Percentiles rank a stretch among this genome's conserved stretches.
phyloP scores from a whole-genome alignment of 2,888 invertebrate genomes.

The Chrysopilus asiliformis region DNA sequence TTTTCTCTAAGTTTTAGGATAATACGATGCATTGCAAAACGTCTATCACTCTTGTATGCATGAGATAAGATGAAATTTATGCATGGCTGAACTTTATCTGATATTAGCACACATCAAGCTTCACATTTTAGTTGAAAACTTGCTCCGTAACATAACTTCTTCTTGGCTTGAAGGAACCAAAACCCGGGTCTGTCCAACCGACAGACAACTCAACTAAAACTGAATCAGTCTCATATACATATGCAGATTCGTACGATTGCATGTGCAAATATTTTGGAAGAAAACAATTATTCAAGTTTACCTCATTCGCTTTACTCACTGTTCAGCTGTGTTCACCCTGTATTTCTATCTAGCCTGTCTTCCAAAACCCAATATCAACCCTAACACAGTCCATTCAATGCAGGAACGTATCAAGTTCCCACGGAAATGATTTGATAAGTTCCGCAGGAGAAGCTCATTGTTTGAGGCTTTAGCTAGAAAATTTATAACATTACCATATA shows the following conservation, averaged over 20 bases:
- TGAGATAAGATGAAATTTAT: constrained; percentile 13
- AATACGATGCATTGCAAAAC: constrained; percentile 7
- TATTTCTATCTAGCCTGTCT: no score
- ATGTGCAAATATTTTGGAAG: constrained; percentile 10
- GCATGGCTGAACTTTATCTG: constrained; percentile 12
- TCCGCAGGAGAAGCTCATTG: no score
- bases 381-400: no score
- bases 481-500: no score
- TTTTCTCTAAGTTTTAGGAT: constrained; percentile 3
- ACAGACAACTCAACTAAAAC: background rate
- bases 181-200: background rate
- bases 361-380: no score
- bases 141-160: background rate
- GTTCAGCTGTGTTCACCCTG: no score
- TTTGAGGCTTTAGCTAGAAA: no score
- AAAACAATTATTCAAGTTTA: constrained; percentile 8
- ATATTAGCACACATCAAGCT: constrained; percentile 11
- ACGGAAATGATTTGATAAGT: no score
- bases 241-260: constrained; percentile 4
- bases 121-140: no score
- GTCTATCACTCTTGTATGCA: constrained; percentile 12
- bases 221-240: background rate
- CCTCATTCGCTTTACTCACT: no score
- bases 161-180: background rate
- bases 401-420: no score